Evolutionary conservation across 1,140 invertebrate genomes (phyloP).

Genomic region (Zaprionus davidi): DNA sequence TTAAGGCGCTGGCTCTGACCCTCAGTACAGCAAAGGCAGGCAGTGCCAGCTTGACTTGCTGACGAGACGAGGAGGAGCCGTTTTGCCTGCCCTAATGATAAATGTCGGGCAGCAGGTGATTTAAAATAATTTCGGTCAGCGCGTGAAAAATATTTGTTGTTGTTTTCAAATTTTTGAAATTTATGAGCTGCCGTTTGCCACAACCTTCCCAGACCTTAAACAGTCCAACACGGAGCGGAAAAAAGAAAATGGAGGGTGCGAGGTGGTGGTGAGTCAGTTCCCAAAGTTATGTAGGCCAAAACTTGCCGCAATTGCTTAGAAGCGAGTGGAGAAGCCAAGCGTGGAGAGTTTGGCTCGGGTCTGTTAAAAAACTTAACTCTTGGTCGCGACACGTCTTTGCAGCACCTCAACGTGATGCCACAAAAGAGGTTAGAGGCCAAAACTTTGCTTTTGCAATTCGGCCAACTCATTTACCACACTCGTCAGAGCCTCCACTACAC

Average conservation of each 20-base stretch:
- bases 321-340: slow-evolving; percentile 34
- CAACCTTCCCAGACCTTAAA: slow-evolving; percentile 1
- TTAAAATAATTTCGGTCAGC: slow-evolving; percentile 80
- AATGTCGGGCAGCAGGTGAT: slow-evolving; percentile 81
- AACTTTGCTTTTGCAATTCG: slow-evolving; percentile 66
- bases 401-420: slow-evolving; percentile 54
- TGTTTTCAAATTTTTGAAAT: slow-evolving; percentile 77
- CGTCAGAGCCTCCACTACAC: background rate
- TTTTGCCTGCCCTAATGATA: slow-evolving; percentile 66
- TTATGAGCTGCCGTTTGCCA: slow-evolving; percentile 69
- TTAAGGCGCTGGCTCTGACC: slow-evolving; percentile 50
- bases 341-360: slow-evolving; percentile 4
- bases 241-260: background rate
- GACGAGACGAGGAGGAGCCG: slow-evolving; percentile 7
- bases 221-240: slow-evolving; percentile 17
- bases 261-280: background rate
- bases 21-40: too few species aligned
- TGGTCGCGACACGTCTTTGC: slow-evolving; percentile 64
- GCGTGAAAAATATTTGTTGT: slow-evolving; percentile 75
- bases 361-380: slow-evolving; percentile 54
- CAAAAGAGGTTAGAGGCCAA: slow-evolving; percentile 68
- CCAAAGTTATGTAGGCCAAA: slow-evolving; percentile 45
- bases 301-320: slow-evolving; percentile 59
- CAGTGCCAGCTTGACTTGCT: slow-evolving; percentile 22
- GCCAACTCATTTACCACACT: slow-evolving; percentile 65